Conservation (phyloP, 2,113 vertebrate genomes). For the Nannospalax galili region DNA sequence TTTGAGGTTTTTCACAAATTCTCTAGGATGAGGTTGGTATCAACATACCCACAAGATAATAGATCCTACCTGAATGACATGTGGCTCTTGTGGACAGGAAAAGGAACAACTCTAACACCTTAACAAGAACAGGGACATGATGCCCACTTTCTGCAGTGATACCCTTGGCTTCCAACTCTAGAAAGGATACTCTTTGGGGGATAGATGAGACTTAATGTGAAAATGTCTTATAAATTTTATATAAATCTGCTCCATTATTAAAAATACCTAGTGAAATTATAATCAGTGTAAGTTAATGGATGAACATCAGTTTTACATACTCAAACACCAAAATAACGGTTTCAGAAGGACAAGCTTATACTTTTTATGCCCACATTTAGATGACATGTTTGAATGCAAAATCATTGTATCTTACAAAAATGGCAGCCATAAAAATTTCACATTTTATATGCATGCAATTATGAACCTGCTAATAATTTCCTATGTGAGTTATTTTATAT, state of each 20-base stretch:
- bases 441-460: not conserved
- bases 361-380: not conserved
- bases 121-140: not conserved
- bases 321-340: not conserved
- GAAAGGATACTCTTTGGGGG: not conserved
- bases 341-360: not conserved
- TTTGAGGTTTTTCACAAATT: not conserved
- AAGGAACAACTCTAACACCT: not conserved
- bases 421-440: not conserved
- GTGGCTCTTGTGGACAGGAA: not conserved
- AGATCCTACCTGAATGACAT: not conserved
- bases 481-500: not conserved
- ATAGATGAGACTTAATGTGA: not conserved
- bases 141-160: not conserved
- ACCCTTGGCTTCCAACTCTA: not conserved
- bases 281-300: not conserved
- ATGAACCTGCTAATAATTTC: not conserved
- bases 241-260: not conserved
- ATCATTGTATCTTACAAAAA: not conserved
- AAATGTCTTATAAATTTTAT: not conserved
- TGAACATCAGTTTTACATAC: not conserved
- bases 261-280: not conserved
- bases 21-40: not conserved
- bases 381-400: not conserved
- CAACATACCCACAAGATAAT: not conserved